Percentiles rank a stretch among this genome's conserved stretches.
These are phyloP conservation scores for Samia ricini DNA, from an alignment of 1,140 invertebrate species.

Conservation along the genomic window DNA sequence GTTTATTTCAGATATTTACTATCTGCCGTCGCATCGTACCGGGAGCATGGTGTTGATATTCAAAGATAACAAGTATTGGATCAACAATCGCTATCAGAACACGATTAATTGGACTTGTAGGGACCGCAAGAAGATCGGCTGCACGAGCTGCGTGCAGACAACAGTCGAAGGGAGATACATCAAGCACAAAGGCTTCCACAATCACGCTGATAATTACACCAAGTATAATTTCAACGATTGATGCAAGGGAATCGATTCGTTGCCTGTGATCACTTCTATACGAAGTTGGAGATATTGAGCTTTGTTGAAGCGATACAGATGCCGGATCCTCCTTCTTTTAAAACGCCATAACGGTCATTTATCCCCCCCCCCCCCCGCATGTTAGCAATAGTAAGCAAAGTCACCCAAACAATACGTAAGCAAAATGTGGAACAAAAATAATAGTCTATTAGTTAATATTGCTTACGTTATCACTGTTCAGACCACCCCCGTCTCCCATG, in stretches of 20 bases:
- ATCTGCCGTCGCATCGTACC: constrained; percentile 62
- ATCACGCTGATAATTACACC: constrained; percentile 67
- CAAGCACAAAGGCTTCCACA: constrained; percentile 67
- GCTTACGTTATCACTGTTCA: no score
- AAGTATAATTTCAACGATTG: constrained; percentile 72
- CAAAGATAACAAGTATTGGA: constrained; percentile 73
- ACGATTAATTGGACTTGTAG: constrained; percentile 73
- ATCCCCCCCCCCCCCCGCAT: no score
- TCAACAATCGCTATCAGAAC: constrained; percentile 70
- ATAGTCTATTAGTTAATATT: no score
- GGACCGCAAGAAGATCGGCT: constrained; percentile 61
- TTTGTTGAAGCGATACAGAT: not conserved
- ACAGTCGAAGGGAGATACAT: constrained; percentile 63
- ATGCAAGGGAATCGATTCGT: constrained; percentile 25
- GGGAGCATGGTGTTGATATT: constrained; percentile 72
- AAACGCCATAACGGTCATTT: no score
- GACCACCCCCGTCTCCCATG: no score
- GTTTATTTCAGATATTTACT: constrained; percentile 62
- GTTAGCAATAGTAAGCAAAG: no score
- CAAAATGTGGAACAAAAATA: no score
- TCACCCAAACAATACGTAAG: no score
- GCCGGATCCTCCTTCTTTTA: not conserved
- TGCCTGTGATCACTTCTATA: not conserved
- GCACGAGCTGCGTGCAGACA: constrained; percentile 67
- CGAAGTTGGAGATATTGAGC: not conserved